A percentile compares a stretch with the other conserved stretches of the same genome.
Evolutionary conservation across 2,113 vertebrate genomes (phyloP).

Genomic region (Chrysemys picta): DNA sequence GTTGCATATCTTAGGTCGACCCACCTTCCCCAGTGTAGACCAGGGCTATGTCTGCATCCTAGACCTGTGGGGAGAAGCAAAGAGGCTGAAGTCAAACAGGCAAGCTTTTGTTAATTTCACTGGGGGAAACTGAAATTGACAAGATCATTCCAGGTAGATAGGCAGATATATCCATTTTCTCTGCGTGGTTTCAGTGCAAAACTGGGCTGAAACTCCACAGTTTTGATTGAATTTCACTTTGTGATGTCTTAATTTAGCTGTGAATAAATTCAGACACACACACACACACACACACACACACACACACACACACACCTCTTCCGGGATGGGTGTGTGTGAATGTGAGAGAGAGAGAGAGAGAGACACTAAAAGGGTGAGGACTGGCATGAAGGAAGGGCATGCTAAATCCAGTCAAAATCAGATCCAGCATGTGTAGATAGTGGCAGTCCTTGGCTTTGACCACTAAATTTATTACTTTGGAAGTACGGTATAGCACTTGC

Average conservation of each 20-base stretch:
- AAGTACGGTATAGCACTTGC: accelerated
- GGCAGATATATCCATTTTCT: not conserved
- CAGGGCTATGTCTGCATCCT: not conserved
- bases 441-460: not conserved
- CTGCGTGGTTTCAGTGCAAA: not conserved
- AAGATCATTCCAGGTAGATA: not conserved
- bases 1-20: no score
- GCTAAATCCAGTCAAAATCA: not conserved
- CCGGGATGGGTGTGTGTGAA: no score
- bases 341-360: not conserved
- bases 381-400: not conserved
- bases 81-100: not conserved
- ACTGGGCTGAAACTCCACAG: not conserved
- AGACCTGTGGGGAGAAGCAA: not conserved
- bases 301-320: no score
- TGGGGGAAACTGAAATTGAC: not conserved
- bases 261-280: not conserved
- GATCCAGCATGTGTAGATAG: not conserved
- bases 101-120: not conserved
- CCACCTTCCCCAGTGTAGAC: no score
- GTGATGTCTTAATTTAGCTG: not conserved
- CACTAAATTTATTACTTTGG: not conserved
- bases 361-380: not conserved
- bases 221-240: not conserved
- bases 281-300: no score